Conservation (phyloP, 2,797 vertebrate genomes). For the Siniperca obscura region DNA sequence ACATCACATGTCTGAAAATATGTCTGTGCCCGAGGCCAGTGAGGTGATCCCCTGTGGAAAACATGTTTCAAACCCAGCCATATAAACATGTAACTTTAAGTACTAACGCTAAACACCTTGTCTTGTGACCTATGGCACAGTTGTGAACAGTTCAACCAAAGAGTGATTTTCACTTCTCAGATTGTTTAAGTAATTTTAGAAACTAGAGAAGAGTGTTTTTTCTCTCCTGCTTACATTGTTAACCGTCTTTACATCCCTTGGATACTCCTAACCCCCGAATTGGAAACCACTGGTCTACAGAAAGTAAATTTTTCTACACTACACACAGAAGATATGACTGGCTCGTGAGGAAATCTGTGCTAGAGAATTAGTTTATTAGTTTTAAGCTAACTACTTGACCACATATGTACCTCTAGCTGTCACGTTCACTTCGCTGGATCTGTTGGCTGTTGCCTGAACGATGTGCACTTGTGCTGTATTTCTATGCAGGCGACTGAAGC, state of each 20-base stretch:
- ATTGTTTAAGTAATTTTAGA: not conserved
- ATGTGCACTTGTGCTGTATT: not conserved
- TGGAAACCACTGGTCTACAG: not conserved
- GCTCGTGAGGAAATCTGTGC: not conserved
- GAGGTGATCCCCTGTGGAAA: constrained; percentile 28
- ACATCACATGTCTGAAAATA: constrained; percentile 78
- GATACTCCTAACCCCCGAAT: not conserved
- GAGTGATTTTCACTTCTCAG: not conserved
- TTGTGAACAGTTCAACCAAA: not conserved
- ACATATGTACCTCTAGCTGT: not conserved
- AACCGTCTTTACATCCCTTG: not conserved
- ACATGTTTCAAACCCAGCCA: constrained; percentile 12
- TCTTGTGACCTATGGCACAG: constrained; percentile 2
- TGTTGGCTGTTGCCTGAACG: not conserved
- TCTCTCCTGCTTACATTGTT: not conserved
- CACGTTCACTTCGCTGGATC: not conserved
- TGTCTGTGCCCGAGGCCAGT: constrained; percentile 3
- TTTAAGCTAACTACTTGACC: not conserved
- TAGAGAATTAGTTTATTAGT: not conserved
- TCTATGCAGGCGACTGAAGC: constrained; percentile 13
- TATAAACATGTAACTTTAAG: constrained; percentile 5
- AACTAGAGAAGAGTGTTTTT: not conserved
- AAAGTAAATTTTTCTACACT: not conserved
- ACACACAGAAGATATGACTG: not conserved
- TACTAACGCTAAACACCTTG: not conserved